Evolutionary conservation across 1,140 invertebrate genomes (phyloP), one percentile per base, ranked within the genome.

Genomic region (Sycophila sp.): DNA sequence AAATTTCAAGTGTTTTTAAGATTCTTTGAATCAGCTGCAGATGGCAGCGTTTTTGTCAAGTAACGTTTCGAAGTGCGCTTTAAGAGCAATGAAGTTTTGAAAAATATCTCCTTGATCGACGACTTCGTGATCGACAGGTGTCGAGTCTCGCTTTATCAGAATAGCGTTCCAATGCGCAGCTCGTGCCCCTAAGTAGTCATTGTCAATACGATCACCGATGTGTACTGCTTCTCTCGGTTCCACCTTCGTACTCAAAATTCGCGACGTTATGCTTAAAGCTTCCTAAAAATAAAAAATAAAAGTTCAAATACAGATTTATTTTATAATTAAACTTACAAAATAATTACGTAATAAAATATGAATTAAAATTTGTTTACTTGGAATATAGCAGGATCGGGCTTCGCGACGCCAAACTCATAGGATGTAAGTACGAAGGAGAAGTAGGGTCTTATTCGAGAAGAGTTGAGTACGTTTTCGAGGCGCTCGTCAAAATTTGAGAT

Each of bases 401-500:
- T 97, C 74, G 91, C 90, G 51, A 86, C 84, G n/a, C 91, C 90
- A 51, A 88, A 86, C 38, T 89, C 87, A 76, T 94, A 94, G 0
- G 95, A 96, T 2, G 90, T 90, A 17, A 96, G 66, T 49, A 96
- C 85, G 86, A 96, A 97, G 73, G 92, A 88, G 86, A 97, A 95
- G 77, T 91, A 92, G 28, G 89, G 80, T 47, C 86, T 77, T 5
- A 97, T 81, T 26, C 88, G 89, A 11, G 91, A 85, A 71, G 90
- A 90, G 3, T 80, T 62, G 26, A 97, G 84, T 64, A 96, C 89
- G 3, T 85, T 83, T 56, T 91, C 85, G 1, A 97, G 83, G 62
- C 94, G 88, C 51, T 93, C 91, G 86, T 97, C 95, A 87, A 93
- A 96, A 85, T 98, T 98, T 13, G 94, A 95, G 73, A 97, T 91